Conservation (phyloP, 2,113 vertebrate genomes). For the Stigmatopora nigra region DNA sequence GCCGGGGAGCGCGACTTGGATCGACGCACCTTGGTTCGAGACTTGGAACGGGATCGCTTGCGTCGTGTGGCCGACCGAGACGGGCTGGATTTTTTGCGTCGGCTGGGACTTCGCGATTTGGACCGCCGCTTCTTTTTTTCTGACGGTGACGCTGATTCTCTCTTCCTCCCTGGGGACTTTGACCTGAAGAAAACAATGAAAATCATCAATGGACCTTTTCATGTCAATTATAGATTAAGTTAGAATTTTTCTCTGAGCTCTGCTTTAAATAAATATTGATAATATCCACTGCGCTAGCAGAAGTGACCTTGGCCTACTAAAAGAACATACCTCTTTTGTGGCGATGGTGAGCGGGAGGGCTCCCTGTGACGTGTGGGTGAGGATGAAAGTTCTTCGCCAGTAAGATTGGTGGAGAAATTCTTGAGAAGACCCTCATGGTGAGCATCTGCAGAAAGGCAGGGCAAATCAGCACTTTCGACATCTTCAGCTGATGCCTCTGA, state of each 20-base stretch:
- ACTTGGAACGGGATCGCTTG: slow-evolving; percentile 65
- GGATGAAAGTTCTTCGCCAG: slow-evolving; percentile 40
- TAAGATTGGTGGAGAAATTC: no score
- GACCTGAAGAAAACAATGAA: slow-evolving; percentile 44
- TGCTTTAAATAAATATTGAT: no score
- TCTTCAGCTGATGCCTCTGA: slow-evolving; percentile 42
- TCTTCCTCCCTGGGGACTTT: slow-evolving; percentile 64
- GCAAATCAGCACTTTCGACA: slow-evolving; percentile 9
- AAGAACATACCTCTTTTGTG: slow-evolving; percentile 45
- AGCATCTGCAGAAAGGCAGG: no score
- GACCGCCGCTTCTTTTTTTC: slow-evolving; percentile 60
- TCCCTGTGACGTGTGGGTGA: slow-evolving; percentile 53
- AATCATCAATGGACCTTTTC: neutral
- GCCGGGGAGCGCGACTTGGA: slow-evolving; percentile 67
- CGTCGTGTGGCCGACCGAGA: slow-evolving; percentile 54
- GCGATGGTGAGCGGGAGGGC: slow-evolving; percentile 59
- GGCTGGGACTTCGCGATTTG: slow-evolving; percentile 65
- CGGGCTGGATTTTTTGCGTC: slow-evolving; percentile 55
- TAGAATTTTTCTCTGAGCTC: no score
- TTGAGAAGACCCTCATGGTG: no score
- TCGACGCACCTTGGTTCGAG: slow-evolving; percentile 52
- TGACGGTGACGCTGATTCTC: slow-evolving; percentile 63
- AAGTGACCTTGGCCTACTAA: neutral
- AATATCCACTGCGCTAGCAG: no score
- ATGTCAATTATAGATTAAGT: no score